Evolutionary conservation across 1,140 invertebrate genomes (phyloP).

Genomic region (Hyles euphorbiae): DNA sequence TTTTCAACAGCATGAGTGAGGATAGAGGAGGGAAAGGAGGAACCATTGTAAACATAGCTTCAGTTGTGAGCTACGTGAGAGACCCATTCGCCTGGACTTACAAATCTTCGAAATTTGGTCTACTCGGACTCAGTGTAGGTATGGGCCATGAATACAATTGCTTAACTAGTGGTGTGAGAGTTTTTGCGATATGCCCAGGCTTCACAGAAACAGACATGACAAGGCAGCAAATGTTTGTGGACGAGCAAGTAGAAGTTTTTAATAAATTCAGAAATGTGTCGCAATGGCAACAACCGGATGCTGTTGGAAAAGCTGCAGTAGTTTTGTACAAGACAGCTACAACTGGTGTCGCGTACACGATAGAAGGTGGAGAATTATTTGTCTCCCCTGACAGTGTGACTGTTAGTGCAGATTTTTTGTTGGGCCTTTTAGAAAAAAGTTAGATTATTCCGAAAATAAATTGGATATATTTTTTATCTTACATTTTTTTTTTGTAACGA

Average conservation of each 20-base stretch:
- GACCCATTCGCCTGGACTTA: slow-evolving; percentile 47
- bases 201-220: slow-evolving; percentile 59
- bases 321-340: no score
- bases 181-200: slow-evolving; percentile 71
- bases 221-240: background rate
- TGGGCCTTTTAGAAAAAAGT: no score
- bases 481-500: no score
- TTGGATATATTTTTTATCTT: no score
- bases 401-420: no score
- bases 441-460: no score
- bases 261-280: no score
- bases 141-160: slow-evolving; percentile 70
- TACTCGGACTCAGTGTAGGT: slow-evolving; percentile 68
- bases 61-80: slow-evolving; percentile 76
- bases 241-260: background rate
- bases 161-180: slow-evolving; percentile 69
- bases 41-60: slow-evolving; percentile 78
- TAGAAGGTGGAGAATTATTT: no score
- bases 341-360: no score
- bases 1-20: slow-evolving; percentile 70
- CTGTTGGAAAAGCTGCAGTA: no score
- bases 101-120: slow-evolving; percentile 72
- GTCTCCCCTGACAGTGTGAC: no score
- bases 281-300: no score
- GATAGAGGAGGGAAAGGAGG: slow-evolving; percentile 77